Conservation (phyloP, 2,797 vertebrate species). For the Streptopelia turtur region DNA sequence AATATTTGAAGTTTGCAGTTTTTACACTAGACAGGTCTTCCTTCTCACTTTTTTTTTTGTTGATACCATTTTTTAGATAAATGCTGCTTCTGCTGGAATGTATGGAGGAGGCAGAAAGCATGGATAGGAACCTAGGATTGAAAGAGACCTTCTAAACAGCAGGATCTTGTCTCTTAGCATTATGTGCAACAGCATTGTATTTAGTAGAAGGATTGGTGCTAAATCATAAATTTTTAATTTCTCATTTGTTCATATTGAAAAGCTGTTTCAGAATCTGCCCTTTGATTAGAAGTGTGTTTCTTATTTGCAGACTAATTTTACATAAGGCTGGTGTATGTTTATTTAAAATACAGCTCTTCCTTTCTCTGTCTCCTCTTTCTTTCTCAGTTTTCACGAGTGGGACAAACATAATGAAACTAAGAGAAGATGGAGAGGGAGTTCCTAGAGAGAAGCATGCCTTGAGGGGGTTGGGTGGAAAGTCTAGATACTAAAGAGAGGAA, state of each 20-base stretch:
- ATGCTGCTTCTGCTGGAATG: not conserved
- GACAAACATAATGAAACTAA: not conserved
- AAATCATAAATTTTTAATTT: not conserved
- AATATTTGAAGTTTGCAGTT: not conserved
- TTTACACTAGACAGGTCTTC: not conserved
- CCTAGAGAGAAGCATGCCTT: not conserved
- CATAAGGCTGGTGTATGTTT: not conserved
- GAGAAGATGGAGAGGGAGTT: not conserved
- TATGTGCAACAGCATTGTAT: not conserved
- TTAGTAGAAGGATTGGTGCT: not conserved
- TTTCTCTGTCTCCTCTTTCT: not conserved
- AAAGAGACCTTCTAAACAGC: not conserved
- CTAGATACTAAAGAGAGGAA: not conserved
- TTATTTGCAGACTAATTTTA: not conserved
- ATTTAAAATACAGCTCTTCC: not conserved
- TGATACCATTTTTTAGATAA: not conserved
- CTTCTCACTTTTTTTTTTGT: not conserved
- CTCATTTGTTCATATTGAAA: not conserved
- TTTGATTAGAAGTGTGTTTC: not conserved
- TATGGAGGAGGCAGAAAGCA: not conserved
- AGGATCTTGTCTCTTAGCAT: not conserved
- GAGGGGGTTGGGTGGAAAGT: not conserved
- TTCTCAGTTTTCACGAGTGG: not conserved
- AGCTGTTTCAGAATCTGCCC: not conserved
- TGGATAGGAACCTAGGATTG: not conserved